Conservation (phyloP, 1,140 invertebrate genomes). For the Globodera rostochiensis region DNA sequence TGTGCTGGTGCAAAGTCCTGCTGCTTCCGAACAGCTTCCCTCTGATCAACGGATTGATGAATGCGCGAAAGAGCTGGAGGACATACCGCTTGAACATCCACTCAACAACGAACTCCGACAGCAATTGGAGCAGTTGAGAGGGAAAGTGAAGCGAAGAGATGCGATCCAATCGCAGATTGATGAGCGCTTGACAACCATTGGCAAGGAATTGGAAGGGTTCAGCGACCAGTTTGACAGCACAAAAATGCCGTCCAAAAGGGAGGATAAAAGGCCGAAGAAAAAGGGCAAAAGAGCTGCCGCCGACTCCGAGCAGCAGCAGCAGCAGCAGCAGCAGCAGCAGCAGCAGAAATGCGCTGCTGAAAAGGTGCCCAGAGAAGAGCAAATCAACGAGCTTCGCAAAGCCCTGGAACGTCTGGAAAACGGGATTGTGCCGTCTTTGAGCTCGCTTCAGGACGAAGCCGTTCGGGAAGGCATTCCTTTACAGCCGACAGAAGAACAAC, state of each 20-base stretch:
- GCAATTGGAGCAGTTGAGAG: slow-evolving; percentile 7
- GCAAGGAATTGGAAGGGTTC: slow-evolving; percentile 9
- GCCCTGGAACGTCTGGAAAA: slow-evolving; percentile 8
- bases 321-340: not conserved
- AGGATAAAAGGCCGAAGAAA: not conserved
- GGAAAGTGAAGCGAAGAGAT: not conserved
- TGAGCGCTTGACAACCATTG: slow-evolving; percentile 8
- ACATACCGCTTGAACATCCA: not conserved
- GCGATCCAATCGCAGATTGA: slow-evolving; percentile 1
- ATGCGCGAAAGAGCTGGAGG: slow-evolving; percentile 4
- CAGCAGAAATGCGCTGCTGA: not conserved
- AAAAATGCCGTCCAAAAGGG: slow-evolving; percentile 8
- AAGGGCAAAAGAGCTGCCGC: not conserved
- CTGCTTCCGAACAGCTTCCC: not conserved
- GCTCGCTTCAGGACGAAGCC: slow-evolving; percentile 7
- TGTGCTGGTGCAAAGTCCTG: not conserved
- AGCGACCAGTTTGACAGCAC: not conserved
- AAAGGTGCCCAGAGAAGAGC: slow-evolving; percentile 1
- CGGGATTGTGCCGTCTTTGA: not conserved
- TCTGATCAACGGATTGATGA: slow-evolving; percentile 5
- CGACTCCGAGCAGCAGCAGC: not conserved
- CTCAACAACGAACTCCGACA: not conserved
- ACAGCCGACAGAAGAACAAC: not conserved
- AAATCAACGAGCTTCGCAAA: slow-evolving; percentile 5
- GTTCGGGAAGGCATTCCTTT: slow-evolving; percentile 13